phyloP scores from a whole-genome alignment of 53 echinoderm and acorn worm species.

The Echinarachnius parma region DNA sequence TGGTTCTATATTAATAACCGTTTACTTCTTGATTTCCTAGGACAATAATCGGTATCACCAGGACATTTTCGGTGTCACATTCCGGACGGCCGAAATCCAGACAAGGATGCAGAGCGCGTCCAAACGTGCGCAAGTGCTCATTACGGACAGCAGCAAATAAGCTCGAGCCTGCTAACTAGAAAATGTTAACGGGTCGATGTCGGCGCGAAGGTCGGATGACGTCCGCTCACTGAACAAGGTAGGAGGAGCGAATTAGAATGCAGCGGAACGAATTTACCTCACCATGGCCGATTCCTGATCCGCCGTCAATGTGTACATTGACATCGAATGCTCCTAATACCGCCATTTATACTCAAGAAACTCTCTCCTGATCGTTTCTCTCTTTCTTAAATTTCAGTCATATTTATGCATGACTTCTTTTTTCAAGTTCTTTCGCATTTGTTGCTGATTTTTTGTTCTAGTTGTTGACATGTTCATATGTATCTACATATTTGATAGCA shows the following conservation, averaged over 20 bases:
- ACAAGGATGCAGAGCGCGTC: conserved; percentile 59
- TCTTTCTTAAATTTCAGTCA: too few relatives aligned
- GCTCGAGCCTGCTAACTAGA: conserved; percentile 56
- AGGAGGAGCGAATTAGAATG: conserved; percentile 12
- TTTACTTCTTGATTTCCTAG: conserved; percentile 48
- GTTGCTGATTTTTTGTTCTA: too few relatives aligned
- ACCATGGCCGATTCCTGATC: neutral
- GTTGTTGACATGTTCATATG: too few relatives aligned
- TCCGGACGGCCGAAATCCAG: conserved; percentile 76
- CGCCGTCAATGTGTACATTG: too few relatives aligned
- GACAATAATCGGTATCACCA: conserved; percentile 93
- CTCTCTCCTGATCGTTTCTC: too few relatives aligned
- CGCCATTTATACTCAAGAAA: too few relatives aligned
- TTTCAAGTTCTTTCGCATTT: too few relatives aligned
- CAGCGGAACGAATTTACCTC: neutral
- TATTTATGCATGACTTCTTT: too few relatives aligned
- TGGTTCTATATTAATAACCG: too few relatives aligned
- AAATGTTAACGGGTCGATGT: conserved; percentile 31
- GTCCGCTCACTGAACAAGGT: conserved; percentile 32
- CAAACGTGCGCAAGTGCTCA: conserved; percentile 67
- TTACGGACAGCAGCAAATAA: conserved; percentile 68
- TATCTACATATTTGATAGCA: too few relatives aligned
- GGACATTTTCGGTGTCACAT: conserved; percentile 93
- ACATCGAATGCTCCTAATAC: too few relatives aligned
- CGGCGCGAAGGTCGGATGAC: conserved; percentile 25